These are phyloP conservation scores for Probosciger aterrimus DNA, from an alignment of 2,113 vertebrate species.

Conservation along the genomic window DNA sequence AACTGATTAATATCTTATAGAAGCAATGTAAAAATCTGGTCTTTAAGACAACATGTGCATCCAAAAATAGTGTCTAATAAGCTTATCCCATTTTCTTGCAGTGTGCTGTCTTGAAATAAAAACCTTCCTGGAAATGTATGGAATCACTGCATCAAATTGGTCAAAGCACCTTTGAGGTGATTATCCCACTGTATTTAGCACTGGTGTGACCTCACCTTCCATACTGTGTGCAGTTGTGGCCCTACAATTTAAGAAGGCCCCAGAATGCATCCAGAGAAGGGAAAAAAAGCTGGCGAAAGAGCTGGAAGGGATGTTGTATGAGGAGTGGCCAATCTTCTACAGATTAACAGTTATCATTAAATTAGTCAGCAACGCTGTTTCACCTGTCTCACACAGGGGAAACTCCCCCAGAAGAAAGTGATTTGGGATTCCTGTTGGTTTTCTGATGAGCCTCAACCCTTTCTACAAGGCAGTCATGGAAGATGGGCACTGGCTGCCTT, in stretches of 20 bases:
- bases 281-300: not conserved
- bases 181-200: not conserved
- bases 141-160: not conserved
- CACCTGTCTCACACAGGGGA: not conserved
- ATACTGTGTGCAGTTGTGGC: not conserved
- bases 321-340: not conserved
- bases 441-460: not conserved
- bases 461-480: not conserved
- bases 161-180: not conserved
- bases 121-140: not conserved
- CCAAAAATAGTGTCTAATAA: not conserved
- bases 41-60: not conserved
- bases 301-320: not conserved
- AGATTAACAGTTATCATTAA: not conserved
- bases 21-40: not conserved
- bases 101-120: not conserved
- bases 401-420: not conserved
- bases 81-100: not conserved
- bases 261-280: not conserved
- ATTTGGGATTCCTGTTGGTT: not conserved
- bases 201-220: not conserved
- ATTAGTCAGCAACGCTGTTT: not conserved
- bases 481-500: not conserved
- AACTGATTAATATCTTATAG: not conserved
- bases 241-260: not conserved